A percentile compares a stretch with the other conserved stretches of the same genome.
phyloP scores from a whole-genome alignment of 2,113 vertebrate genomes.

The Pseudorasbora parva region DNA sequence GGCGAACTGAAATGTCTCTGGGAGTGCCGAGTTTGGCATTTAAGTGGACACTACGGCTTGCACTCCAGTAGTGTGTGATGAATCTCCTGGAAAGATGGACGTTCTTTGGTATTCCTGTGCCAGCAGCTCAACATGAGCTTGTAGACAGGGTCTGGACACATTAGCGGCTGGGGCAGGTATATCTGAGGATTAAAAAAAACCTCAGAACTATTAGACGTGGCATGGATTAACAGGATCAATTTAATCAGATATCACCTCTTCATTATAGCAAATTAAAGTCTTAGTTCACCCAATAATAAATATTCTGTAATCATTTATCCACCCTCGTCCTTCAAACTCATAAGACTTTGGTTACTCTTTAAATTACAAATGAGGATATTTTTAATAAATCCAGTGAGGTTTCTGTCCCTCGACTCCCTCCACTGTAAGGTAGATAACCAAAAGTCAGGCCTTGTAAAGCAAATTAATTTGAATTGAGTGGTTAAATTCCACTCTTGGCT shows the following conservation, averaged over 20 bases:
- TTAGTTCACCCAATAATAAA: too few species aligned
- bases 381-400: too few species aligned
- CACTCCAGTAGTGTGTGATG: constrained; percentile 83
- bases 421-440: too few species aligned
- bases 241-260: neutral
- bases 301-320: too few species aligned
- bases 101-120: constrained; percentile 92
- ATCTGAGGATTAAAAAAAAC: constrained; percentile 72
- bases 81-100: constrained; percentile 93
- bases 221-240: neutral
- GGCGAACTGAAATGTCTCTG: constrained; percentile 60
- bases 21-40: constrained; percentile 39
- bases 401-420: too few species aligned
- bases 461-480: too few species aligned
- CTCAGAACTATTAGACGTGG: neutral
- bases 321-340: too few species aligned
- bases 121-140: constrained; percentile 97
- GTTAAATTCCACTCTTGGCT: too few species aligned
- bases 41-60: constrained; percentile 63
- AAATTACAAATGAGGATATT: too few species aligned
- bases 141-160: constrained; percentile 92
- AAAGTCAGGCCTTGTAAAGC: too few species aligned
- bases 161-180: constrained; percentile 90
- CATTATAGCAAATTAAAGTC: neutral
- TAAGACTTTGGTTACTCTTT: too few species aligned